Conservation (phyloP, 2,888 invertebrate species). For the Polylopha cassiicola region DNA sequence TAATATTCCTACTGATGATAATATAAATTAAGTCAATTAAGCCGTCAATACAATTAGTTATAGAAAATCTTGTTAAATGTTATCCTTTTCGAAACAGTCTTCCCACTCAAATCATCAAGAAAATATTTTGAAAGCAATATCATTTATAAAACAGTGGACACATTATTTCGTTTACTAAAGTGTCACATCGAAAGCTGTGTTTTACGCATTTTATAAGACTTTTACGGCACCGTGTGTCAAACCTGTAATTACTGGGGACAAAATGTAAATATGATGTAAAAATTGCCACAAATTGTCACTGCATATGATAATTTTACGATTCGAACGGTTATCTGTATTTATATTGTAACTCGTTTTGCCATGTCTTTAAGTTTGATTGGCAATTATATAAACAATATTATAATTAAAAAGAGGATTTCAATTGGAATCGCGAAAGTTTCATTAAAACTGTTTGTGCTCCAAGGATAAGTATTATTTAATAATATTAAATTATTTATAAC, state of each 20-base stretch:
- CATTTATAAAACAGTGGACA: constrained; percentile 11
- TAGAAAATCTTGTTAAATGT: no score
- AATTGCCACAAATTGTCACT: constrained; percentile 26
- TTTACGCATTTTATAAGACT: constrained; percentile 36
- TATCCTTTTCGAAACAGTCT: no score
- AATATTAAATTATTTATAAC: no score
- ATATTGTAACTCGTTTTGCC: constrained; percentile 21
- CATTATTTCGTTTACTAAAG: constrained; percentile 29
- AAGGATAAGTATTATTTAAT: no score
- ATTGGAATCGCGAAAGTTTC: no score
- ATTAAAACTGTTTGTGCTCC: no score
- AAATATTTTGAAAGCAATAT: no score
- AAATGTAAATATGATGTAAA: constrained; percentile 35
- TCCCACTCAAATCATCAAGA: no score
- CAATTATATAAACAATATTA: constrained; percentile 21
- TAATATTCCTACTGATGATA: no score
- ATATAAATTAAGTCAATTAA: no score
- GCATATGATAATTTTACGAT: constrained; percentile 16
- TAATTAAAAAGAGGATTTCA: constrained; percentile 21
- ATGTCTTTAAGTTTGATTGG: constrained; percentile 16
- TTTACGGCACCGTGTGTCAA: constrained; percentile 35
- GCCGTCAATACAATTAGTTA: no score
- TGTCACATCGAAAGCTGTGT: constrained; percentile 31
- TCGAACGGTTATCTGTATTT: constrained; percentile 15
- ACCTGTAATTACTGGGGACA: constrained; percentile 38